phyloP scores from a whole-genome alignment of 2,113 vertebrate genomes.

The Anarhynchus alexandrinus region DNA sequence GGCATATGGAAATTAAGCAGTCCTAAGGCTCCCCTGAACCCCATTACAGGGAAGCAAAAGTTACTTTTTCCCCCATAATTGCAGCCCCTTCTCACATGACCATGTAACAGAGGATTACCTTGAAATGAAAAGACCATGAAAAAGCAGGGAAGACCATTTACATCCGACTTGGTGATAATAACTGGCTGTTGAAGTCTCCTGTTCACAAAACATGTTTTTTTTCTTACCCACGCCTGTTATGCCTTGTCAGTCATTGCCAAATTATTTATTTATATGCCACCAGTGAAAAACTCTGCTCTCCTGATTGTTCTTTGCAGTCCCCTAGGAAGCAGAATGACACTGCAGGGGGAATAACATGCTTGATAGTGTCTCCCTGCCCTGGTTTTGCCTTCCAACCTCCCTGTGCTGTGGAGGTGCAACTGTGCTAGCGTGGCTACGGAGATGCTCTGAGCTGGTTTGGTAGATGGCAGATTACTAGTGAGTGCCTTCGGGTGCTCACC shows the following conservation, averaged over 20 bases:
- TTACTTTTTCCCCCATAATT: background rate
- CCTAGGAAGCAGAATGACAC: background rate
- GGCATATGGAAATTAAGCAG: background rate
- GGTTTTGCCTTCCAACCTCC: background rate
- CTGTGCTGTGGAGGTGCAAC: background rate
- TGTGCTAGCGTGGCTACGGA: background rate
- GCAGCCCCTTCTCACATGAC: background rate
- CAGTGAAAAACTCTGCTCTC: background rate
- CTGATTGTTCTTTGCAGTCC: background rate
- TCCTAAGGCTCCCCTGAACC: background rate
- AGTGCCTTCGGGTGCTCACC: background rate
- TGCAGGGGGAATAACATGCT: background rate
- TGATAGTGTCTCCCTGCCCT: background rate
- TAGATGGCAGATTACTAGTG: background rate
- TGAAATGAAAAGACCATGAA: background rate
- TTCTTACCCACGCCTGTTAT: background rate
- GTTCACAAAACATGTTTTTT: background rate
- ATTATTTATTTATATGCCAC: background rate
- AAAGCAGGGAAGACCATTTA: background rate
- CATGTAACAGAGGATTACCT: background rate
- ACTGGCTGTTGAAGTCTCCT: background rate
- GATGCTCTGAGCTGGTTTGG: background rate
- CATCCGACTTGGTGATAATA: background rate
- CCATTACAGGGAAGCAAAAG: background rate
- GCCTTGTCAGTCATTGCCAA: background rate